Percentiles rank a stretch among this genome's conserved stretches.
phyloP scores from a whole-genome alignment of 2,113 vertebrate species.

The Lanius ludovicianus region DNA sequence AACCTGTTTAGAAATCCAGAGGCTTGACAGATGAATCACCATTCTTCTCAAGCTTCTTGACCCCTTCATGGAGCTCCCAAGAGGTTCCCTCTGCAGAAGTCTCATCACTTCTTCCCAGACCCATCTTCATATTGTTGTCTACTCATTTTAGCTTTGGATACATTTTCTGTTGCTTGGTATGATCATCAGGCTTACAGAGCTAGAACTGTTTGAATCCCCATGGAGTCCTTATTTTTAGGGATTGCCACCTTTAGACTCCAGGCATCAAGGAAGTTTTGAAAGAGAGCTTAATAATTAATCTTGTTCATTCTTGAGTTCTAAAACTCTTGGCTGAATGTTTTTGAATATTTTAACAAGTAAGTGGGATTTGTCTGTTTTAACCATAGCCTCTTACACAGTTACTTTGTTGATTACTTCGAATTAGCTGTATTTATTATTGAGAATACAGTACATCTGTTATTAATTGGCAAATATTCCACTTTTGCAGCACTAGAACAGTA shows the following conservation, averaged over 20 bases:
- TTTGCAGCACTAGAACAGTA: neutral
- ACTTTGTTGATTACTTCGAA: neutral
- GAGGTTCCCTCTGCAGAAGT: neutral
- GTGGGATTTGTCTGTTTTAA: neutral
- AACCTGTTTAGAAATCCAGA: neutral
- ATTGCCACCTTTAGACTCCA: neutral
- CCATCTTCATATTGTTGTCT: neutral
- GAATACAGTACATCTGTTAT: neutral
- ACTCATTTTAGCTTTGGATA: neutral
- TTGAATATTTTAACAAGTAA: neutral
- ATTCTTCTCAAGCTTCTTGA: neutral
- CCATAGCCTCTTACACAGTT: neutral
- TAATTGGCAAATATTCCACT: neutral
- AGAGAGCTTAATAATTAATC: neutral
- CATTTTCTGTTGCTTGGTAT: neutral
- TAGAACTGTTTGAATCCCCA: neutral
- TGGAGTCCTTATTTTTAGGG: neutral
- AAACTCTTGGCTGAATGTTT: neutral
- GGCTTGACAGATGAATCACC: neutral
- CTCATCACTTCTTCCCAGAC: neutral
- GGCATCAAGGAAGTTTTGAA: neutral
- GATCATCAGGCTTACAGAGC: neutral
- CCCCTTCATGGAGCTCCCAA: neutral
- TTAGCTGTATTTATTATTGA: neutral
- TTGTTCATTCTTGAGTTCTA: neutral